These are phyloP conservation scores for Steatocranus sp. DNA, from an alignment of 2,797 vertebrate species.

Conservation along the genomic window DNA sequence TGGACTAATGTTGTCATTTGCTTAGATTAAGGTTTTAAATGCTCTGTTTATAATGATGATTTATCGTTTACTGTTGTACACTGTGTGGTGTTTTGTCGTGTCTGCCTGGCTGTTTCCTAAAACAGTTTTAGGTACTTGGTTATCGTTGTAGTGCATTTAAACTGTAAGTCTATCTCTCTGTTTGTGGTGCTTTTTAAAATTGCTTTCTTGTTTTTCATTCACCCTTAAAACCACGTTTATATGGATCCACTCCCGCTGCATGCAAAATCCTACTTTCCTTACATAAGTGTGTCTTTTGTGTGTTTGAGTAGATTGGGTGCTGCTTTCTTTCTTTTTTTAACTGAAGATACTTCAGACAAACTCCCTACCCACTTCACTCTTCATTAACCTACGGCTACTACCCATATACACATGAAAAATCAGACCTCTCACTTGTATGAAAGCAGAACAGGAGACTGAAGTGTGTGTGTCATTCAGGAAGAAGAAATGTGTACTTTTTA, in stretches of 20 bases:
- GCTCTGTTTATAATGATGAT: not conserved
- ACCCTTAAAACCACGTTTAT: not conserved
- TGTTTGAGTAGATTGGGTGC: not conserved
- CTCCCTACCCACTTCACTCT: not conserved
- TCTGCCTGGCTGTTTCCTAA: not conserved
- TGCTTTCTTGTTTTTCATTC: not conserved
- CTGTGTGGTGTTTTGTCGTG: not conserved
- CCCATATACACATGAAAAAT: not conserved
- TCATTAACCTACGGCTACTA: not conserved
- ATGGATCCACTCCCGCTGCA: not conserved
- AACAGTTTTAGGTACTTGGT: not conserved
- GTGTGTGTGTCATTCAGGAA: not conserved
- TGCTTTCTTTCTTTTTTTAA: not conserved
- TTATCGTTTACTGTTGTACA: not conserved
- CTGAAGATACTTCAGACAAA: not conserved
- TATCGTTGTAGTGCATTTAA: not conserved
- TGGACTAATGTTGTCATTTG: fast-evolving
- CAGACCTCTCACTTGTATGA: not conserved
- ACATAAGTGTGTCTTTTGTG: not conserved
- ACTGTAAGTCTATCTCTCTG: not conserved
- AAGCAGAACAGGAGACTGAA: not conserved
- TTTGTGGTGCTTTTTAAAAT: not conserved
- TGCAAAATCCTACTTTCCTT: not conserved
- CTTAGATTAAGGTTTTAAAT: not conserved
- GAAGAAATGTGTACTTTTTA: not conserved